A percentile compares a stretch with the other conserved stretches of the same genome.
Evolutionary conservation across 2,113 vertebrate species (phyloP).

Genomic region (Tympanuchus pallidicinctus): DNA sequence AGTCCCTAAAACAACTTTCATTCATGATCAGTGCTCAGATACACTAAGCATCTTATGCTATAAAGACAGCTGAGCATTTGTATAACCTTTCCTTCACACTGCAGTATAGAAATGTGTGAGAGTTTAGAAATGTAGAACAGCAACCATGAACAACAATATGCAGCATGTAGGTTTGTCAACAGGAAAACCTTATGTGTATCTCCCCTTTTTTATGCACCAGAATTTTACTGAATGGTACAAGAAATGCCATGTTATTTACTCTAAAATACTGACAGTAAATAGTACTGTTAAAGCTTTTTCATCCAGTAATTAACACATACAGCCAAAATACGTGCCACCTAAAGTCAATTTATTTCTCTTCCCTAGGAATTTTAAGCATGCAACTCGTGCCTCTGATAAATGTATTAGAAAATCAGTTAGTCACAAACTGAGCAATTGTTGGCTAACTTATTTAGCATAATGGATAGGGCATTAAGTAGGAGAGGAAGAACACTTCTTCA

Average conservation of each 20-base stretch:
- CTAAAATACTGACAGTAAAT: neutral
- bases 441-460: neutral
- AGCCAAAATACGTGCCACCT: neutral
- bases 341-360: neutral
- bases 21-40: too few species aligned
- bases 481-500: neutral
- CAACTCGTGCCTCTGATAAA: neutral
- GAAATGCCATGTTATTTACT: neutral
- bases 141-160: neutral
- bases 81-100: neutral
- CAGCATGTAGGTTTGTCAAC: neutral
- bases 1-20: too few species aligned
- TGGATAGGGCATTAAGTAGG: neutral
- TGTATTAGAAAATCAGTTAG: neutral
- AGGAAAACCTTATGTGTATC: neutral
- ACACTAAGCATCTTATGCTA: neutral
- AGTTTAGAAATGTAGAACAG: neutral
- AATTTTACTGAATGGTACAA: neutral
- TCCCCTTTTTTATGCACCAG: neutral
- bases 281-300: neutral
- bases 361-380: neutral
- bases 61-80: neutral
- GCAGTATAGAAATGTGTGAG: neutral
- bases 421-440: neutral
- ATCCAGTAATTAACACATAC: neutral